A percentile compares a stretch with the other conserved stretches of the same genome.
phyloP scores from a whole-genome alignment of 2,113 vertebrate genomes.

The Centropristis striata region DNA sequence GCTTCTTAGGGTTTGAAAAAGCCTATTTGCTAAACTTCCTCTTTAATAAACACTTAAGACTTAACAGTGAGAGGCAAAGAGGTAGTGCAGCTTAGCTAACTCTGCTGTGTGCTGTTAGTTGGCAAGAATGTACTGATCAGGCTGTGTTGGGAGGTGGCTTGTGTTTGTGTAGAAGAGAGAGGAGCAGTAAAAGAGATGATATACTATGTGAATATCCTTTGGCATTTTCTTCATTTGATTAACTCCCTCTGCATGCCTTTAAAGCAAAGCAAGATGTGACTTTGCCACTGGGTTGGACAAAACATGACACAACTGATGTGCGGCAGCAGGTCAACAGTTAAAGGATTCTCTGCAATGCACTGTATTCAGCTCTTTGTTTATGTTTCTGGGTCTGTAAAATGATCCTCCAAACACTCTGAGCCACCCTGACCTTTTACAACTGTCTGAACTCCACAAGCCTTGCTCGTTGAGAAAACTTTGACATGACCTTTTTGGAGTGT shows the following conservation, averaged over 20 bases:
- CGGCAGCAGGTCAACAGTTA: conserved; percentile 1
- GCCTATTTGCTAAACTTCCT: conserved; percentile 77
- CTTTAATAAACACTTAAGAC: conserved; percentile 80
- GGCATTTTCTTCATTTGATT: neutral
- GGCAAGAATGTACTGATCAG: conserved; percentile 49
- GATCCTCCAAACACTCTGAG: neutral
- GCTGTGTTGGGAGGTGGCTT: neutral
- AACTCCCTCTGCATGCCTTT: neutral
- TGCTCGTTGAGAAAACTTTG: neutral
- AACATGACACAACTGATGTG: neutral
- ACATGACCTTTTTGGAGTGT: neutral
- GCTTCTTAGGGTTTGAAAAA: conserved; percentile 73
- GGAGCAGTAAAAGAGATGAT: neutral
- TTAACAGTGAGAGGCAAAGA: conserved; percentile 58
- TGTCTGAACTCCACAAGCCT: neutral
- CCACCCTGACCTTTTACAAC: neutral
- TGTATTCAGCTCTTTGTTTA: neutral
- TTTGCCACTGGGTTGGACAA: neutral
- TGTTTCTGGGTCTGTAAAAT: conserved; percentile 2
- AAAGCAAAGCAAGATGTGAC: neutral
- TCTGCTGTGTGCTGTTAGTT: conserved; percentile 45
- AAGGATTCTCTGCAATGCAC: neutral
- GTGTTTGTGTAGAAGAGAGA: neutral
- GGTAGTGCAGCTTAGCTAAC: conserved; percentile 61
- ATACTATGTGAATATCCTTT: neutral